Conservation (phyloP, 2,888 invertebrate genomes). For the Leptinotarsa peninsularis region DNA sequence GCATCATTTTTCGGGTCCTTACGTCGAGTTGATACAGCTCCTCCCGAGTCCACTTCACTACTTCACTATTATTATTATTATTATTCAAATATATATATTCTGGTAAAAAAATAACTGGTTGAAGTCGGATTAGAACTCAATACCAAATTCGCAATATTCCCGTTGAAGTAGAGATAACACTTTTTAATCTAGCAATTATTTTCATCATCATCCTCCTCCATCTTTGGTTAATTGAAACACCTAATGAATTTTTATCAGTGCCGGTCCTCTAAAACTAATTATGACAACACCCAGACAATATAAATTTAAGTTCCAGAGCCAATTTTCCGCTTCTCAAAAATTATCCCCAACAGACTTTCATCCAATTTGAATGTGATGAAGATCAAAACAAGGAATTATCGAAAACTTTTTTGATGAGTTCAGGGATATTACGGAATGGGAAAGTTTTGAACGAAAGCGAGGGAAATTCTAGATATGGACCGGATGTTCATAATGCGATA, state of each 20-base stretch:
- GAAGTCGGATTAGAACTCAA: too few relatives aligned
- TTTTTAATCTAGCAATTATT: not conserved
- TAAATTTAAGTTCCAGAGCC: not conserved
- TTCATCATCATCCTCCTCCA: not conserved
- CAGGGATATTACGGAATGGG: not conserved
- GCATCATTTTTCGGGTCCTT: too few relatives aligned
- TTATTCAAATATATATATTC: too few relatives aligned
- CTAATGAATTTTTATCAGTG: not conserved
- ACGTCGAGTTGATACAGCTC: too few relatives aligned
- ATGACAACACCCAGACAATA: not conserved
- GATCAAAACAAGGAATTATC: conserved; percentile 3
- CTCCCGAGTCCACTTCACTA: too few relatives aligned
- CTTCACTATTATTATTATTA: too few relatives aligned
- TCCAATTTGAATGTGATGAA: conserved; percentile 5
- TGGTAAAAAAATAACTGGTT: too few relatives aligned
- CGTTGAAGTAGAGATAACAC: not conserved
- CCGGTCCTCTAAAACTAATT: not conserved
- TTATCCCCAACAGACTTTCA: not conserved
- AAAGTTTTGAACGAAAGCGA: not conserved
- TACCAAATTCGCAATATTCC: not conserved
- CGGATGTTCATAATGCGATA: not conserved
- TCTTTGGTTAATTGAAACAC: not conserved
- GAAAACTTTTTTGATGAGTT: conserved; percentile 3
- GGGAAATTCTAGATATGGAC: not conserved
- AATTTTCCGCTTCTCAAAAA: conserved; percentile 1